phyloP scores from a whole-genome alignment of 2,113 vertebrate species.

The Mellivora capensis region DNA sequence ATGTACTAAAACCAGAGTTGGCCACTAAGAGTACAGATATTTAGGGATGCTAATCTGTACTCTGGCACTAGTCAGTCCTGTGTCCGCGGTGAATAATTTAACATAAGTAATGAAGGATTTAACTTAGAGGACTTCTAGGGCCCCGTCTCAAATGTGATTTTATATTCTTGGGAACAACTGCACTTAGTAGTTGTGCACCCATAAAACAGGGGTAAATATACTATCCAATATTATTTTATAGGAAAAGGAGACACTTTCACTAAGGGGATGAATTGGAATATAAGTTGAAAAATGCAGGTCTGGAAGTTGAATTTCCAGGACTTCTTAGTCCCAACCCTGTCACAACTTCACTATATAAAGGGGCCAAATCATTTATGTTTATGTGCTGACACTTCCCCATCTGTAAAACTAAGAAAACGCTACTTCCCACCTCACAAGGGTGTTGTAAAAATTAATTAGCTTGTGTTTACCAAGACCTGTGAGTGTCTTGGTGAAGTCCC shows the following conservation, averaged over 20 bases:
- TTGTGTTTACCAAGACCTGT: conserved; percentile 34
- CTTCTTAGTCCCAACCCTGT: neutral
- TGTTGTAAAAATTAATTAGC: conserved; percentile 69
- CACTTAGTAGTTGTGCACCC: neutral
- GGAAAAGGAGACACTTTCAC: neutral
- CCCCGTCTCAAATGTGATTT: neutral
- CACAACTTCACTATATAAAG: neutral
- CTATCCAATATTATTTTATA: neutral
- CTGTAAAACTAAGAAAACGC: neutral
- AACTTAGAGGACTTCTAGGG: neutral
- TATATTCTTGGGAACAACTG: neutral
- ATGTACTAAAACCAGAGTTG: neutral
- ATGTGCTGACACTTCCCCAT: neutral
- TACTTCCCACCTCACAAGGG: conserved; percentile 31
- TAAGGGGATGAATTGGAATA: neutral
- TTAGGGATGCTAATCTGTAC: neutral
- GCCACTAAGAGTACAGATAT: neutral
- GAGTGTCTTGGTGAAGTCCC: conserved; percentile 7
- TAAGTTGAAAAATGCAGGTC: neutral
- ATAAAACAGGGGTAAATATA: neutral
- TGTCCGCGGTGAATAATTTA: neutral
- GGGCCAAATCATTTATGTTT: conserved; percentile 11
- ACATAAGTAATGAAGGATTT: neutral
- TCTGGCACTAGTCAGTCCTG: neutral
- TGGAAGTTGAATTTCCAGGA: neutral